Evolutionary conservation across 2,113 vertebrate species (phyloP), one percentile per base, ranked within the genome.

Genomic region (Poeciliopsis turrubarensis): DNA sequence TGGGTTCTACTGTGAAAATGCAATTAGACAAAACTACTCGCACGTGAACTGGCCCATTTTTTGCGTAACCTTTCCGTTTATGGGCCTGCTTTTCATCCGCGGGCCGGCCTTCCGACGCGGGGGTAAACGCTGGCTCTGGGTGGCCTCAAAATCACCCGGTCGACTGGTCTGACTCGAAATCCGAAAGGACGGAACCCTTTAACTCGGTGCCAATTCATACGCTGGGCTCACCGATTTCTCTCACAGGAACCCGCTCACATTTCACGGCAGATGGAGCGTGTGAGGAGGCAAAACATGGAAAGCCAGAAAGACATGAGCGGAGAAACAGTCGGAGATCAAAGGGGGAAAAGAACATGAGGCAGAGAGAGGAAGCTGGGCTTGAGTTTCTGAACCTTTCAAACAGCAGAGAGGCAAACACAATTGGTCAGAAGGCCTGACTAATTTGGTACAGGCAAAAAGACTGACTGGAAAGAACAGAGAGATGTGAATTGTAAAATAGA

Each of bases 171-270:
- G 72, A 69, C 77, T 80, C 10, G 39, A 85, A 82, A 80, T 68
- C 65, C 75, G 70, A 70, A 85, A 75, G 87, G 82, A 85, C 82
- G 69, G 54, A 73, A 75, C 74, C 76, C 66, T 85, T 83, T 74
- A 86, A 85, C 64, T 70, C 60, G 5, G 76, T 87, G 87, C 83
- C 89, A 92, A 80, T 89, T 93, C 86, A 89, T 89, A 91, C 79
- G 75, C 79, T 60, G 78, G 73, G 83, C 77, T 92, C 73, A 87
- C 75, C 77, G 75, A 76, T 51, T 47, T 71, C 65, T 86, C 80
- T 78, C 87, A 84, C 77, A 83, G 78, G 81, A 84, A 84, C 83
- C 75, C 68, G 68, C 85, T 89, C 78, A 70, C 67, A 81, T 83
- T 89, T 77, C 84, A 86, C 68, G 60, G 80, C 69, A 73, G 81